phyloP scores from a whole-genome alignment of 2,113 vertebrate genomes.

The Archocentrus centrarchus region DNA sequence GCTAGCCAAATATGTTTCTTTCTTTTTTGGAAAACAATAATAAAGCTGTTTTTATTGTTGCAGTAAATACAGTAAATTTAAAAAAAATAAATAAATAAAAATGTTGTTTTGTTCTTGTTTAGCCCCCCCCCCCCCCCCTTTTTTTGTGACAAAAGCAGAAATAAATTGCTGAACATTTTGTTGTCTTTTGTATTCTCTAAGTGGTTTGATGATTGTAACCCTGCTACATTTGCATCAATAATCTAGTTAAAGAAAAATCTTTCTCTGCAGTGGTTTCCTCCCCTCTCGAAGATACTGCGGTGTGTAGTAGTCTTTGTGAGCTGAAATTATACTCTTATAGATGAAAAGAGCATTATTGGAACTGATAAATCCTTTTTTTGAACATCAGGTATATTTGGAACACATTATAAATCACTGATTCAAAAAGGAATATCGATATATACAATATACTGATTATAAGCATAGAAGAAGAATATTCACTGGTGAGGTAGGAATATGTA shows the following conservation, averaged over 20 bases:
- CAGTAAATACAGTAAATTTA: slow-evolving; percentile 32
- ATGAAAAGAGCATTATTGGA: slow-evolving; percentile 25
- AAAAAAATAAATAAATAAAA: neutral
- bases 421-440: neutral
- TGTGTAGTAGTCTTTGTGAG: slow-evolving; percentile 24
- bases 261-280: slow-evolving; percentile 18
- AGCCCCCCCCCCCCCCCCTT: neutral
- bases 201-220: slow-evolving; percentile 42
- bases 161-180: slow-evolving; percentile 29
- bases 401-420: slow-evolving; percentile 19
- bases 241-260: slow-evolving; percentile 27
- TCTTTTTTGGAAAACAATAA: neutral
- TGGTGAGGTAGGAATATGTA: neutral
- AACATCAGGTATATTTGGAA: slow-evolving; percentile 12
- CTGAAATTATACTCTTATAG: slow-evolving; percentile 21
- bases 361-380: slow-evolving; percentile 13
- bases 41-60: slow-evolving; percentile 10
- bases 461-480: neutral
- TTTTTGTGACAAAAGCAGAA: slow-evolving; percentile 32
- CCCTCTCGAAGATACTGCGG: slow-evolving; percentile 18
- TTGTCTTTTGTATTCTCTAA: slow-evolving; percentile 48
- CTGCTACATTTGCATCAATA: slow-evolving; percentile 54
- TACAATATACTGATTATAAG: neutral
- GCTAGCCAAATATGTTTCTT: neutral
- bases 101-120: slow-evolving; percentile 26